These are phyloP conservation scores for Oophaga pumilio DNA, from an alignment of 2,113 vertebrate genomes.

Conservation along the genomic window DNA sequence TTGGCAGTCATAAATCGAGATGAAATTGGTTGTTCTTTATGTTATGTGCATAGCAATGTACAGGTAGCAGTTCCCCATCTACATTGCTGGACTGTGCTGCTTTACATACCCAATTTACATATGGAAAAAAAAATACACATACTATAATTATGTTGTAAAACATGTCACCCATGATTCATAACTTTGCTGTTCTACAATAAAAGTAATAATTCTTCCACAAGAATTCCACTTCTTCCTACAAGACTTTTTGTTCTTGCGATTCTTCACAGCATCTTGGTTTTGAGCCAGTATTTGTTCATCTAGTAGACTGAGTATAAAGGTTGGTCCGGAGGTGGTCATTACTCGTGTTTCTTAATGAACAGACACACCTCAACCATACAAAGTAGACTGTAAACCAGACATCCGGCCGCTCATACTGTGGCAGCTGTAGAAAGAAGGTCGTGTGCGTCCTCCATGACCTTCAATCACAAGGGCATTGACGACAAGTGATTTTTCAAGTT, in stretches of 20 bases:
- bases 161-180: conserved; percentile 14
- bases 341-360: conserved; percentile 13
- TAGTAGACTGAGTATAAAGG: not conserved
- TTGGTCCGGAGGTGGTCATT: not conserved
- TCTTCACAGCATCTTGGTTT: not conserved
- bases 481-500: not conserved
- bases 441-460: not conserved
- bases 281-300: not conserved
- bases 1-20: not conserved
- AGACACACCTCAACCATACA: not conserved
- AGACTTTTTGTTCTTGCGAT: not conserved
- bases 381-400: not conserved
- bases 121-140: conserved; percentile 4
- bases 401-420: not conserved
- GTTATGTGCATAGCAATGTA: not conserved
- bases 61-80: not conserved
- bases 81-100: not conserved
- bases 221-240: too few relatives aligned
- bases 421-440: not conserved
- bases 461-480: not conserved
- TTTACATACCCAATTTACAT: not conserved
- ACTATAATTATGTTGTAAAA: not conserved
- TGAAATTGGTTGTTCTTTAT: conserved; percentile 2
- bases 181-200: not conserved
- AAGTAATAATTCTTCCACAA: not conserved